Percentiles rank a stretch among this genome's conserved stretches.
These are phyloP conservation scores for Axis porcinus DNA, from an alignment of 2,113 vertebrate genomes.

Conservation along the genomic window DNA sequence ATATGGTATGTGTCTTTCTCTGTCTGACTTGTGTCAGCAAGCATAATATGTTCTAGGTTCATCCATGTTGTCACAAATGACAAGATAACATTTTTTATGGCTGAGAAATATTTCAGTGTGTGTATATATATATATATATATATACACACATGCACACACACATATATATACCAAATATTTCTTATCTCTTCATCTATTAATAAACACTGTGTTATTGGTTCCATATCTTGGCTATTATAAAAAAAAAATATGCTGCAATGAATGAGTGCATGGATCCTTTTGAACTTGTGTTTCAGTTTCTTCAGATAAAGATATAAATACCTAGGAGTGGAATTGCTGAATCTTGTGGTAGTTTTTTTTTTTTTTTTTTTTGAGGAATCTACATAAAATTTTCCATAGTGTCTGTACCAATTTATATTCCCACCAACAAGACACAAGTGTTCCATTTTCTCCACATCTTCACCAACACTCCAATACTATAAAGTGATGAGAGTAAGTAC, in stretches of 20 bases:
- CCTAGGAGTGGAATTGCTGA: neutral
- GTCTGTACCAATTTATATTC: neutral
- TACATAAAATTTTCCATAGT: neutral
- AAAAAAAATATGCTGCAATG: neutral
- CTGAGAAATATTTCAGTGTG: neutral
- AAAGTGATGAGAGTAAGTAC: neutral
- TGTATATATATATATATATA: neutral
- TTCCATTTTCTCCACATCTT: neutral
- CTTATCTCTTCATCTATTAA: neutral
- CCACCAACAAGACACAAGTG: neutral
- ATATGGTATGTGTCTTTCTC: neutral
- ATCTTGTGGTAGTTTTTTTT: neutral
- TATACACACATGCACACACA: fast-evolving
- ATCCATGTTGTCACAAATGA: neutral
- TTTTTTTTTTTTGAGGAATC: neutral
- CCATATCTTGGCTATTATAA: neutral
- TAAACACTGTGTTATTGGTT: neutral
- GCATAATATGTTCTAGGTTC: neutral
- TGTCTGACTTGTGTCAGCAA: neutral
- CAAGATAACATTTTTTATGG: neutral
- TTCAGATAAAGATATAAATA: neutral
- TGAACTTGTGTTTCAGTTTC: neutral
- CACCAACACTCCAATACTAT: neutral
- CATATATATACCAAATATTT: neutral
- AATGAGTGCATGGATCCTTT: neutral